Conservation (phyloP, 2,113 vertebrate genomes). For the Meriones unguiculatus region DNA sequence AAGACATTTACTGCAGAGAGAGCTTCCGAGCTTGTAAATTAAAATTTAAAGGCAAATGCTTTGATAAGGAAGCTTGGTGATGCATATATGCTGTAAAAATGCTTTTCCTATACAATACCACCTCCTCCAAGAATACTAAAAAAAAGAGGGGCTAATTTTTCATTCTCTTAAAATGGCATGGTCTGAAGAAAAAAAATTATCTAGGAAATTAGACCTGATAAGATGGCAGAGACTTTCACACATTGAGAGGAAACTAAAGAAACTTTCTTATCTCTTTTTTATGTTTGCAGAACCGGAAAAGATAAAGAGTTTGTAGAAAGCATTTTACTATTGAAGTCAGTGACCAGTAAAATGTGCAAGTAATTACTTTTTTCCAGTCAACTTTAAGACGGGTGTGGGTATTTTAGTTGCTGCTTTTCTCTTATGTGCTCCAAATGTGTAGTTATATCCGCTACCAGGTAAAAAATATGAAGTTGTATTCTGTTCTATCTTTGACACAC, state of each 20-base stretch:
- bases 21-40: slow-evolving; percentile 61
- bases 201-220: slow-evolving; percentile 62
- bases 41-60: slow-evolving; percentile 24
- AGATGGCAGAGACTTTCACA: slow-evolving; percentile 77
- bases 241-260: slow-evolving; percentile 58
- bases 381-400: slow-evolving; percentile 27
- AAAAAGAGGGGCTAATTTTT: slow-evolving; percentile 63
- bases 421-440: slow-evolving; percentile 63
- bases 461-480: slow-evolving; percentile 50
- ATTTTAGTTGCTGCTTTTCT: slow-evolving; percentile 65
- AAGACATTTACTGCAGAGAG: slow-evolving; percentile 12
- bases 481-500: slow-evolving; percentile 46
- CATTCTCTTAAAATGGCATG: slow-evolving; percentile 64
- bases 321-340: slow-evolving; percentile 57
- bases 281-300: slow-evolving; percentile 65
- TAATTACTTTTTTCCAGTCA: slow-evolving; percentile 56
- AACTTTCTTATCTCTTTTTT: neutral
- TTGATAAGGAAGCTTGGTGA: slow-evolving; percentile 62
- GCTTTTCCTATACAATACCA: neutral
- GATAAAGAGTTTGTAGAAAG: slow-evolving; percentile 27
- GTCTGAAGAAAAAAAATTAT: slow-evolving; percentile 60
- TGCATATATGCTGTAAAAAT: slow-evolving; percentile 54
- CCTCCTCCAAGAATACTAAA: slow-evolving; percentile 37
- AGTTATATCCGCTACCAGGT: slow-evolving; percentile 51
- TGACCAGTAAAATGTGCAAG: slow-evolving; percentile 55